Conservation (phyloP, 2,113 vertebrate genomes). For the Tonatia bakeri region DNA sequence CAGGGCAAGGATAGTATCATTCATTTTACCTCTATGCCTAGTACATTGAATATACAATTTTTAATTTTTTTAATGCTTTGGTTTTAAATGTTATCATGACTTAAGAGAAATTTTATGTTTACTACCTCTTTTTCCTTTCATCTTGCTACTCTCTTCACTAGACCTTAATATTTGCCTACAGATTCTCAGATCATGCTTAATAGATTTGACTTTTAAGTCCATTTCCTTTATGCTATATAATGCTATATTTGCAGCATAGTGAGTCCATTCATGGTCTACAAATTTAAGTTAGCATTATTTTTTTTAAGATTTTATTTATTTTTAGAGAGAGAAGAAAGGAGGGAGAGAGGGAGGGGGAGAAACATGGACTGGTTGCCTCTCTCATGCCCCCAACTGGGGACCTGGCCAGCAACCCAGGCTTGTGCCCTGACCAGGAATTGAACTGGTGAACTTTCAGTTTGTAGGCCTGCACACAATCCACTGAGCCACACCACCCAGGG, state of each 20-base stretch:
- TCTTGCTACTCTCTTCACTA: neutral
- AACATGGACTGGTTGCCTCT: too few species aligned
- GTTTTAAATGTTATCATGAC: neutral
- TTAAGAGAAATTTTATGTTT: neutral
- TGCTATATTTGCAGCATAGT: neutral
- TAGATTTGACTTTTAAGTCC: neutral
- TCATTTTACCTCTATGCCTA: neutral
- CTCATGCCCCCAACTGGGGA: too few species aligned
- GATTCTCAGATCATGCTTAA: neutral
- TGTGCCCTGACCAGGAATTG: too few species aligned
- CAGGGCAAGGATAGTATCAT: neutral
- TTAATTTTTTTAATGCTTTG: neutral
- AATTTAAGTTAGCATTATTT: neutral
- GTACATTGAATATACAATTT: neutral
- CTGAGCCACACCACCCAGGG: too few species aligned
- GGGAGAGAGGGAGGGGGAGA: too few species aligned
- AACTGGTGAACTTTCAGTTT: too few species aligned
- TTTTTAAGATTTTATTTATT: too few species aligned
- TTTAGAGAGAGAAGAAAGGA: too few species aligned
- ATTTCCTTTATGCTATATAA: neutral
- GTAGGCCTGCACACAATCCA: too few species aligned
- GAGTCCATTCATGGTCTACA: neutral
- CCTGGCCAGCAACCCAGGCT: too few species aligned
- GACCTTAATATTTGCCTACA: neutral
- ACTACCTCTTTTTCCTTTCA: neutral